Conservation (phyloP, 2,888 invertebrate species). For the Tineola bisselliella region DNA sequence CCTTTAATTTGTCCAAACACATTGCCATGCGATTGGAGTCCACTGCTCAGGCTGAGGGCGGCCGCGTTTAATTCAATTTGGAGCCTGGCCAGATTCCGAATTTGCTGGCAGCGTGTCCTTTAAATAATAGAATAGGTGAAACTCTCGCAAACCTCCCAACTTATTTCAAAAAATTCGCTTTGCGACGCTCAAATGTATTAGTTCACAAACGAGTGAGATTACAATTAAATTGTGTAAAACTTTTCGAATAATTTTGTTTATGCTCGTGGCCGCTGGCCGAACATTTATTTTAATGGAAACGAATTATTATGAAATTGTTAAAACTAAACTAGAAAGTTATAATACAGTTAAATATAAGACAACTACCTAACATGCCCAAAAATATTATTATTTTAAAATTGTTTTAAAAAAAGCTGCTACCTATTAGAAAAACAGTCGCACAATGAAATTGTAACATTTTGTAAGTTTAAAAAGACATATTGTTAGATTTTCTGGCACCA, state of each 20-base stretch:
- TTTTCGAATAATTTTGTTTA: neutral
- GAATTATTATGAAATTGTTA: neutral
- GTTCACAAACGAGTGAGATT: neutral
- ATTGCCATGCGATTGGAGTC: conserved; percentile 45
- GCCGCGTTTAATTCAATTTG: conserved; percentile 62
- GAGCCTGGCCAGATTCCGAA: conserved; percentile 54
- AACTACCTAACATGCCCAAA: no score
- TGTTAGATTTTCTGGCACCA: conserved; percentile 4
- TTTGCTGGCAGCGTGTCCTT: conserved; percentile 51
- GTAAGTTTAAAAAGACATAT: neutral
- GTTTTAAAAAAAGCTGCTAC: no score
- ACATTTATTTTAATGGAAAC: neutral
- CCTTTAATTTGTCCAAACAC: conserved; percentile 19
- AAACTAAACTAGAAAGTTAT: no score
- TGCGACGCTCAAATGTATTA: conserved; percentile 1
- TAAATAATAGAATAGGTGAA: conserved; percentile 52
- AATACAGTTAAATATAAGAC: no score
- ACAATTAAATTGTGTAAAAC: neutral
- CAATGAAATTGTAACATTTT: no score
- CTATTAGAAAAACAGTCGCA: no score
- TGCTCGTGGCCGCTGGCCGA: neutral
- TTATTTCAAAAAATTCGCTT: conserved; percentile 7
- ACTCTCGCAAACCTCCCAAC: conserved; percentile 12
- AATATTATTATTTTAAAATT: no score
- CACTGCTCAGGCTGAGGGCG: conserved; percentile 26